Base-by-base conservation (phyloP, 1,140 invertebrate genomes). In the Macrobrachium rosenbergii region DNA sequence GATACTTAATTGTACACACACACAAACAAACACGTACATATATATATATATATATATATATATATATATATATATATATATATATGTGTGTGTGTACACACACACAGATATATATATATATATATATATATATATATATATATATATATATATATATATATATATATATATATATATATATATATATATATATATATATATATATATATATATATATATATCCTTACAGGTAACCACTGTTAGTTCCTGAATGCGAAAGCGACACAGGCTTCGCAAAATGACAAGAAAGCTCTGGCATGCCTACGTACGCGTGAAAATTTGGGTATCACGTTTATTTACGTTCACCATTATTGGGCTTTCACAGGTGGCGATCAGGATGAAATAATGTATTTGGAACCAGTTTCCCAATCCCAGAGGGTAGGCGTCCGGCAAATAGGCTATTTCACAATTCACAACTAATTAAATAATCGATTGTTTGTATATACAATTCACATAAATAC, bases 121-220 rank as follows among this genome's bases (percentile, higher is more conserved):
- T 28, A 72, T 28, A 72, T 28, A 72, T 28, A 72, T 19, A 72
- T n/a, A 28, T n/a, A n/a, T 23, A n/a, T 23, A 52, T 52, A 67
- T 67, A 67, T 67, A 67, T 67, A 67, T 67, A 67, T 21, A 67
- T 67, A 28, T 28, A 28, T 67, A 28, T 67, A 28, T 67, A 28
- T 67, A 28, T 67, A 28, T 67, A 28, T 17, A 28, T 17, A 28
- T 17, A 28, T 17, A 28, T 17, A 28, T 17, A 28, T 17, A 28
- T 17, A 28, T 17, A 28, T 17, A 28, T 67, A 28, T 67, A 28
- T 67, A 28, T 67, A 28, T 67, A 28, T 67, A 28, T 67, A 28
- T 67, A 28, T 67, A 28, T 67, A 28, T 67, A 28, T 67, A 67
- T 5, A 69, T 0, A 69, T n/a, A 69, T 0, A 67, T 3, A 67